Evolutionary conservation across 1,140 invertebrate species (phyloP), one percentile per base, ranked within the genome.

Genomic region (Anoplophora glabripennis): DNA sequence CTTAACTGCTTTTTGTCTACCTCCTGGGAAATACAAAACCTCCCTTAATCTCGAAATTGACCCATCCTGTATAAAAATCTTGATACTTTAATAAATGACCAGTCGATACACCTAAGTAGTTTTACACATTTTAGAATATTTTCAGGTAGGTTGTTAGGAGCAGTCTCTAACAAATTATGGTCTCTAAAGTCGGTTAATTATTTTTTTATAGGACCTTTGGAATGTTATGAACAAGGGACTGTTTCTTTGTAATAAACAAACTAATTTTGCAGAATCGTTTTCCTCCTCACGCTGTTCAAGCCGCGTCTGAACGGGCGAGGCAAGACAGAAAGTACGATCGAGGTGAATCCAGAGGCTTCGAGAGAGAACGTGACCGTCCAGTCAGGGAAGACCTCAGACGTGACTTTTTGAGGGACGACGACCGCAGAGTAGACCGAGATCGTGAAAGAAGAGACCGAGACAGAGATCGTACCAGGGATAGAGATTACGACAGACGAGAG

Each of bases 281-380:
- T 63, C 70, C 71, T 11, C 64, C 67, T n/a, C 66, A 68, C 34
- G 64, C 67, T 2, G 65, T 69, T 11, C 67, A 71, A 67, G 64
- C 64, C 40, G 67, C 63, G 9, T 76, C 62, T 73, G 75, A 70
- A 76, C 75, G 70, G 67, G 75, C 52, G 76, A 74, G 73, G 57
- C 78, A 80, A 11, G 73, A 70, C 28, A 71, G 67, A 62, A 60
- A 61, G 54, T 12, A 54, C 21, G 53, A 54, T 7, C 70, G 66
- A 46, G 66, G n/a, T n/a, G n/a, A 53, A 15, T 51, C 46, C 14
- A 61, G 59, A 57, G 48, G 64, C 44, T 34, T 61, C 12, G 53
- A 53, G 18, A 57, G 64, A 51, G 59, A 66, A 38, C 38, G 53
- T 44, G 63, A 64, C 14, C 53, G 57, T 56, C 57, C 57, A 21